These are phyloP conservation scores for Eutolmus rufibarbis DNA, from an alignment of 2,888 invertebrate genomes.

Conservation along the genomic window DNA sequence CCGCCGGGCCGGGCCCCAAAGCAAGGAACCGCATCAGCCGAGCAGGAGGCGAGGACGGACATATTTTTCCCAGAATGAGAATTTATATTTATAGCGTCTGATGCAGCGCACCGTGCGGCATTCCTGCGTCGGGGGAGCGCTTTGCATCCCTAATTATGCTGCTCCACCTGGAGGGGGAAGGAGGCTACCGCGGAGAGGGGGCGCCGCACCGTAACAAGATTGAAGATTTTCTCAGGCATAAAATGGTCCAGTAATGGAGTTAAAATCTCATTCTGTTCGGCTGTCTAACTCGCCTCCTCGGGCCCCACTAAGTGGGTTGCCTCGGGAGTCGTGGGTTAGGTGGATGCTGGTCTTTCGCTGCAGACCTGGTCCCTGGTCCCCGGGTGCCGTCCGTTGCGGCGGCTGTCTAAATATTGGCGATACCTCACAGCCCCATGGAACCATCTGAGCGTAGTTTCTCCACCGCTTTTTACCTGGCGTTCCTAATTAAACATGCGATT, in stretches of 20 bases:
- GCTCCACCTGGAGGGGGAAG: background rate
- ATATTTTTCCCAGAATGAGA: slow-evolving; percentile 1
- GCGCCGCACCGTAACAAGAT: background rate
- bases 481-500: background rate
- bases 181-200: background rate
- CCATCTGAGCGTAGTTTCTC: background rate
- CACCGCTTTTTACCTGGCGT: background rate
- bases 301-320: background rate
- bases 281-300: background rate
- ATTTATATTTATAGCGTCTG: background rate
- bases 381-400: background rate
- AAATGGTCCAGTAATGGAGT: slow-evolving; percentile 26
- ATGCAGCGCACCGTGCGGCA: background rate
- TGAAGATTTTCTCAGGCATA: background rate
- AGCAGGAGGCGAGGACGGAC: background rate
- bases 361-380: background rate
- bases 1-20: background rate
- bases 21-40: background rate
- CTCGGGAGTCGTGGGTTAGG: background rate
- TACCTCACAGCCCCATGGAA: background rate
- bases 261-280: slow-evolving; percentile 2
- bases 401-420: background rate
- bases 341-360: background rate
- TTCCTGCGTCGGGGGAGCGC: background rate
- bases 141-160: background rate